A percentile compares a stretch with the other conserved stretches of the same genome.
phyloP scores from a whole-genome alignment of 1,140 invertebrate genomes.

The Cydia splendana region DNA sequence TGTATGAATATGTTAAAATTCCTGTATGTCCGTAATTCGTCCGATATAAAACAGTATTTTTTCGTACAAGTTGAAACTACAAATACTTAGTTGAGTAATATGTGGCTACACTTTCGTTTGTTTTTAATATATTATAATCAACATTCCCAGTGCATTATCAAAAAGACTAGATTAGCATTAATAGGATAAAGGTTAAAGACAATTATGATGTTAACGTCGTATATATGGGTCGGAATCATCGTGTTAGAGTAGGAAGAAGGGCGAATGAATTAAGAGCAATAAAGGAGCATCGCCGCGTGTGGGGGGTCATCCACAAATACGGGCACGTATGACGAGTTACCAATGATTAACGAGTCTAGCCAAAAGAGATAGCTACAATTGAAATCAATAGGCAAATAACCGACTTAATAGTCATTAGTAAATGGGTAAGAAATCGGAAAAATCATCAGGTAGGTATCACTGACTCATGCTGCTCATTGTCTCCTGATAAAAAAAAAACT shows the following conservation, averaged over 20 bases:
- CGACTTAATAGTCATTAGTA: neutral
- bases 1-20: neutral
- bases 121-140: neutral
- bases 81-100: too few relatives aligned
- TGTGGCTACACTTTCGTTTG: too few relatives aligned
- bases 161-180: neutral
- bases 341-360: neutral
- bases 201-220: constrained; percentile 10
- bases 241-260: constrained; percentile 21
- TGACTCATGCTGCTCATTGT: too few relatives aligned
- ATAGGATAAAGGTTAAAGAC: constrained; percentile 24
- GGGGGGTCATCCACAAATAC: constrained; percentile 22
- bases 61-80: too few relatives aligned
- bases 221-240: constrained; percentile 21
- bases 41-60: too few relatives aligned
- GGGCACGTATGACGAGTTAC: constrained; percentile 1
- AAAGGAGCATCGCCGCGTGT: constrained; percentile 12
- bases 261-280: constrained; percentile 36
- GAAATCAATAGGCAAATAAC: neutral
- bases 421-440: too few relatives aligned
- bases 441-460: too few relatives aligned
- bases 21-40: neutral
- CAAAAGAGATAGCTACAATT: neutral
- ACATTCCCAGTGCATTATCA: neutral
- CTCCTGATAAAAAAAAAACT: too few relatives aligned